Base-by-base conservation (phyloP, 2,113 vertebrate genomes). In the Anoplopoma fimbria region DNA sequence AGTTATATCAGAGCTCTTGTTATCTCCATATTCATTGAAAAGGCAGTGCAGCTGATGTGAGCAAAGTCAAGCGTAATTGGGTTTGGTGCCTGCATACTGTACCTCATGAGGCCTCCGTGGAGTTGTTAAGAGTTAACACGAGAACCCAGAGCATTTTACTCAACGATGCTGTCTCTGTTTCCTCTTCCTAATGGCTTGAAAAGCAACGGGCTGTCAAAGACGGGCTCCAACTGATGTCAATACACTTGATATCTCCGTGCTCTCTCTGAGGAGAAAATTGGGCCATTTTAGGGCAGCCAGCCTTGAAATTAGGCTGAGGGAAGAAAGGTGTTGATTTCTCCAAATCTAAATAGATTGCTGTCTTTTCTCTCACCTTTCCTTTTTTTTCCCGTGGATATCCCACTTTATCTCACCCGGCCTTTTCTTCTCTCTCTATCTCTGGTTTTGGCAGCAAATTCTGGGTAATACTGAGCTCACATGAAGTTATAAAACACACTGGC, bases 271-370 rank as follows among this genome's bases (percentile, higher is more conserved):
- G 75, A 72, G 70, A 79, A 86, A 85, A 92, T 68, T 81, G 85
- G 67, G 33, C 83, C 86, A 85, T 87, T 88, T 90, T 82, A 70
- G 73, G 36, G 87, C 92, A 89, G 85, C 65, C 91, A 91, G 76
- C 79, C 91, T 87, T 93, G 89, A 93, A 95, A 94, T 93, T 72
- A 91, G 78, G 60, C 53, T 72, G 53, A 83, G 76, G 57, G 10
- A 82, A 76, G 80, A 88, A 82, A 84, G 63, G 62, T 74, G 85
- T 90, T 88, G 82, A 90, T 93, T 93, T 87, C 80, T 67, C 71
- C 81, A 82, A 85, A 83, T 84, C 75, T 83, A 83, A 92, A 88
- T 90, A 84, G 75, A 90, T 89, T 63, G 34, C 82, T 55, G 70
- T 79, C 86, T 83, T 57, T 67, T 78, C 36, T 38, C 61, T 68